Evolutionary conservation across 2,888 invertebrate species (phyloP), one percentile per base, ranked within the genome.

Genomic region (Spodoptera exigua): DNA sequence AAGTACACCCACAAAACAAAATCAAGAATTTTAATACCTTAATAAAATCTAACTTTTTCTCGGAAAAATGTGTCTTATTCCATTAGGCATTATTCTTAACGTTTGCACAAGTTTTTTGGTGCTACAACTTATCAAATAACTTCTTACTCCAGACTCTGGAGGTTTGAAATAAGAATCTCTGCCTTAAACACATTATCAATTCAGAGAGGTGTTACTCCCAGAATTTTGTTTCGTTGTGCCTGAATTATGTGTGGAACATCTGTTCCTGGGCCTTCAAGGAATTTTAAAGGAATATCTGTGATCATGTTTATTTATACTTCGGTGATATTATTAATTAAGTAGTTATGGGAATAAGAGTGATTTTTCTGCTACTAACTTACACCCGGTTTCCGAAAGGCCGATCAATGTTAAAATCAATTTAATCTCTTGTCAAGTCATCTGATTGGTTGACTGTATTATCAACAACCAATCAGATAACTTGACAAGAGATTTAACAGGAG

Each of bases 131-230:
- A 9, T 48, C 10, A 17, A 11, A 12, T 3, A 55, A 47, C 11
- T 36, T 49, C 18, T 55, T 13, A 32, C 10, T 45, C 4, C 34
- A 1, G 16, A 12, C 60, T 48, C 65, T 54, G 35, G 34, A 17
- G 55, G 18, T 21, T 39, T 68, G 60, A 72, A 27, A 27, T 5
- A 5, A 71, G 72, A 54, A 18, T 53, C 49, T 34, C 53, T 27
- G 21, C 21, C 21, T 63, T 54, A 60, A 52, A 58, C 43, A 55
- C 69, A 72, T 72, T 60, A 71, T 57, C 44, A 52, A 71, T 71
- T 64, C 59, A 72, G 39, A 44, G 41, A 35, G 5, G 27, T 32
- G 55, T 39, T 35, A 53, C 35, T 40, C 16, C 14, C 36, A 46
- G 39, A 49, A 61, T 46, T 55, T 48, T 49, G 44, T 61, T 64